Base-by-base conservation (phyloP, 1,140 invertebrate genomes). In the Marisa cornuarietis region DNA sequence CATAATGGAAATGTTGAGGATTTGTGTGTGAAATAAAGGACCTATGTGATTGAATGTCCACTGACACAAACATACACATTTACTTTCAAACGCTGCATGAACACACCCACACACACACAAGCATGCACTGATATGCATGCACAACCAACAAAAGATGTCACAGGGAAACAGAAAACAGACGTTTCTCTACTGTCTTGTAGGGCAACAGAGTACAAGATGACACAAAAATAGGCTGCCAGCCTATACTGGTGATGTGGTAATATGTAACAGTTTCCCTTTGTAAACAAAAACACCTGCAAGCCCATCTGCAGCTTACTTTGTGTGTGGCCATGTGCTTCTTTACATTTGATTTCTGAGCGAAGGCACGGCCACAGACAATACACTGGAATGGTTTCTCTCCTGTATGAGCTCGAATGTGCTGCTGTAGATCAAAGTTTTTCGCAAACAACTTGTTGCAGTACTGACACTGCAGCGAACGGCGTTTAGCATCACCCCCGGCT, bases 311-410 rank as follows among this genome's bases (percentile, higher is more conserved):
- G 42, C 22, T 81, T 84, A 92, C 91, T 86, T 92, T 92, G 91
- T 99, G 97, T 26, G 97, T 98, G 91, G 98, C 96, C 90, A 98
- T 97, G 91, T 99, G 97, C 90, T 99, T 99, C 77, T 97, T 97
- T 76, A 99, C 93, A 89, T 99, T 98, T 0, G 97, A 97, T 90
- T 99, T 99, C 90, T 99, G 98, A 24, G 97, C 93, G 87, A 93
- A 93, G 6, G 91, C 92, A 74, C 92, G 85, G 4, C 92, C 92
- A 88, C 92, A 93, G 0, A 92, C 92, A 79, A 92, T 90, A 83
- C 92, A 93, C 84, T 92, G 92, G 82, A 92, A 92, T 31, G 92
- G 92, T 82, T 92, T 93, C 84, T 92, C 92, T n/a, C 87, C 94
- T 85, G 94, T 95, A 86, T 95, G 94, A 71, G 93, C 94, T 20